Evolutionary conservation across 1,140 invertebrate genomes (phyloP).

Genomic region (Helicorthomorpha holstii): DNA sequence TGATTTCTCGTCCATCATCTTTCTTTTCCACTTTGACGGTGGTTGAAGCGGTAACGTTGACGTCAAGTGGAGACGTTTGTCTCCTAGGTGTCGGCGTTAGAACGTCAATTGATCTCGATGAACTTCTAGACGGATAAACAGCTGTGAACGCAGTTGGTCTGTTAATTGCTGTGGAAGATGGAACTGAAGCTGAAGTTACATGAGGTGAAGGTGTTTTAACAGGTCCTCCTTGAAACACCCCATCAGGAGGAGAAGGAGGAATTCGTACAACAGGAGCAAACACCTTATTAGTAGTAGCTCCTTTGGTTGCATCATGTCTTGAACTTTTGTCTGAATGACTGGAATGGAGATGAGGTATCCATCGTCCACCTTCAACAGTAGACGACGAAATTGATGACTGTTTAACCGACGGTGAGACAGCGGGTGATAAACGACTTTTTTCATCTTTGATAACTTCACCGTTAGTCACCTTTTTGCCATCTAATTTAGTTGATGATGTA

Average conservation of each 20-base stretch:
- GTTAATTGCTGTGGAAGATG: not conserved
- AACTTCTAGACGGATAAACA: not conserved
- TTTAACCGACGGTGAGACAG: not conserved
- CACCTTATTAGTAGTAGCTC: not conserved
- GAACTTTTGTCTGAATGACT: not conserved
- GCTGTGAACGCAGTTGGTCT: not conserved
- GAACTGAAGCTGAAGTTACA: not conserved
- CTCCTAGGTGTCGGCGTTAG: not conserved
- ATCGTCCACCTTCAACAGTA: not conserved
- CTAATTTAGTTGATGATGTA: not conserved
- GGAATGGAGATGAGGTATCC: not conserved
- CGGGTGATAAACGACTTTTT: not conserved
- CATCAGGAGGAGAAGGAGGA: not conserved
- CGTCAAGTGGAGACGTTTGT: not conserved
- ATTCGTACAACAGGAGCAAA: not conserved
- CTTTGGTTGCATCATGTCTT: not conserved
- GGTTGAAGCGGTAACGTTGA: not conserved
- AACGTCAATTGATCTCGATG: not conserved
- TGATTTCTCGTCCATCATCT: too few relatives aligned
- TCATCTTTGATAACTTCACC: too few relatives aligned
- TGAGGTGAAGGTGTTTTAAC: not conserved
- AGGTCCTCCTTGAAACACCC: not conserved
- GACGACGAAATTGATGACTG: not conserved
- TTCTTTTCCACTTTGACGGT: too few relatives aligned
- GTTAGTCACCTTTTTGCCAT: not conserved